These are phyloP conservation scores for Holacanthus passer DNA, from an alignment of 2,113 vertebrate species.

Conservation along the genomic window DNA sequence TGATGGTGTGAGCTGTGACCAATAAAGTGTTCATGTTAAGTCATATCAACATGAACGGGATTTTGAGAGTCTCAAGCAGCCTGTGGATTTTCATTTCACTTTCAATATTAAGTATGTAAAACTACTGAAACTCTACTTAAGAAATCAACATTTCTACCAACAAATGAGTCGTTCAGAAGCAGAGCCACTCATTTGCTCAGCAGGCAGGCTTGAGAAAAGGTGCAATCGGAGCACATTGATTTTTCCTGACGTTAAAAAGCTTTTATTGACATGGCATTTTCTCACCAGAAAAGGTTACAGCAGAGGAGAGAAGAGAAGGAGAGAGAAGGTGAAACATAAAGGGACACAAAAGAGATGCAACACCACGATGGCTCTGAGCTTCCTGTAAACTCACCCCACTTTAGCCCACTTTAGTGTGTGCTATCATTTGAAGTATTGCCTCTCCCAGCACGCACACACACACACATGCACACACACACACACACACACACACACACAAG, in stretches of 20 bases:
- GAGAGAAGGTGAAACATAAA: constrained; percentile 51
- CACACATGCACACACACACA: background rate
- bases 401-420: constrained; percentile 51
- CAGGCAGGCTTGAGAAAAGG: constrained; percentile 45
- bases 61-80: background rate
- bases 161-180: background rate
- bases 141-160: background rate
- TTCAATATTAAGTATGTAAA: background rate
- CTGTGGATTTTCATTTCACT: constrained; percentile 3
- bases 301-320: constrained; percentile 34
- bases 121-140: background rate
- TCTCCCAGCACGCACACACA: background rate
- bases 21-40: constrained; percentile 54
- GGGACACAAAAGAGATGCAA: constrained; percentile 39
- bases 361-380: background rate
- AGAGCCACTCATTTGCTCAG: constrained; percentile 30
- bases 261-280: constrained; percentile 80
- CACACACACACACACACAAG: background rate
- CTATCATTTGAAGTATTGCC: constrained; percentile 26
- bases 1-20: constrained; percentile 54
- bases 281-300: constrained; percentile 68
- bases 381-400: constrained; percentile 53
- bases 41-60: constrained; percentile 28
- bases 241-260: constrained; percentile 75
- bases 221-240: constrained; percentile 73